A percentile compares a stretch with the other conserved stretches of the same genome.
phyloP scores from a whole-genome alignment of 2,113 vertebrate species.

The Xiphophorus couchianus region DNA sequence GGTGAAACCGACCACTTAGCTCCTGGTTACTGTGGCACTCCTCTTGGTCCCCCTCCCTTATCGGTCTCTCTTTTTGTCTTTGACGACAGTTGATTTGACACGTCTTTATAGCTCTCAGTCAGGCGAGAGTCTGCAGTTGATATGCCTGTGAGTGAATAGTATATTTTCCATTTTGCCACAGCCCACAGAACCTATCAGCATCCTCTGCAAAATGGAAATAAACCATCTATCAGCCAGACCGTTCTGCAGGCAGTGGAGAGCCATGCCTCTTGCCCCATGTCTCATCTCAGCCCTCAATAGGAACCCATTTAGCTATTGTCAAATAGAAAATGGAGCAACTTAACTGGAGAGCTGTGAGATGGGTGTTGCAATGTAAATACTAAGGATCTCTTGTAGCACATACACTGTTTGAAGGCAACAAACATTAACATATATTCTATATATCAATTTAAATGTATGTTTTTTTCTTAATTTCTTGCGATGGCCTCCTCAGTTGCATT shows the following conservation, averaged over 20 bases:
- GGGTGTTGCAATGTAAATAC: conserved; percentile 36
- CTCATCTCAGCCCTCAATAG: conserved; percentile 63
- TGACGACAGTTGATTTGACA: conserved; percentile 56
- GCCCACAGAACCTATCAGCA: conserved; percentile 47
- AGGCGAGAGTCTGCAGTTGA: conserved; percentile 56
- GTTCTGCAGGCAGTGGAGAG: conserved; percentile 36
- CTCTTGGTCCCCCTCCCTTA: conserved; percentile 23
- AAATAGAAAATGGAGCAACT: conserved; percentile 62
- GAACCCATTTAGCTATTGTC: conserved; percentile 64
- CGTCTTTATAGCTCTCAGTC: conserved; percentile 54
- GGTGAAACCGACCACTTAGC: conserved; percentile 42
- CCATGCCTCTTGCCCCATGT: conserved; percentile 39
- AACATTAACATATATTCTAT: conserved; percentile 27
- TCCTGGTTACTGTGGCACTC: conserved; percentile 9
- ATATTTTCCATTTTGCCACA: conserved; percentile 53
- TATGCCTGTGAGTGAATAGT: conserved; percentile 51
- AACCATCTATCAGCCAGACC: conserved; percentile 48
- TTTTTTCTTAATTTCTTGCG: neutral
- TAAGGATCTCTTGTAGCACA: conserved; percentile 26
- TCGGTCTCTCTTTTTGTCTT: conserved; percentile 32
- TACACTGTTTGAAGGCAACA: conserved; percentile 27
- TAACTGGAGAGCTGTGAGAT: conserved; percentile 58
- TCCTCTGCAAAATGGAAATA: conserved; percentile 61
- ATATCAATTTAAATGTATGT: conserved; percentile 8
- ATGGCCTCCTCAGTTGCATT: neutral